Evolutionary conservation across 2,113 vertebrate species (phyloP), one percentile per base, ranked within the genome.

Genomic region (Ptychochromis oligacanthus): DNA sequence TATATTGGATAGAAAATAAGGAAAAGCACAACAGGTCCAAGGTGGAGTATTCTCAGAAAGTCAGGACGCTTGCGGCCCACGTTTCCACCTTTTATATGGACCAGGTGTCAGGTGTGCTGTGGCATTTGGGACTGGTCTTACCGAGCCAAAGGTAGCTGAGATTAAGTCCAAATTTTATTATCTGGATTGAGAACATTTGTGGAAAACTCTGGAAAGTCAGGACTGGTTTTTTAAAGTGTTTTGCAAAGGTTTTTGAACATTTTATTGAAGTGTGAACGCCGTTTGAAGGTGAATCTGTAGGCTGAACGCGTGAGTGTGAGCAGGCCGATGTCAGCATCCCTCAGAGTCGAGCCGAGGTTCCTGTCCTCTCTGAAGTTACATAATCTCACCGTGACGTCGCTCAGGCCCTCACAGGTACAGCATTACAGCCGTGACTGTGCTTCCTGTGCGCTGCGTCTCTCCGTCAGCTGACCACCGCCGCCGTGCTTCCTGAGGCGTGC

Each of bases 401-500:
- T 52, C 43, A 52, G 43, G 43, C 65, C 57, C 34, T 75, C n/a
- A 24, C 34, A 57, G 72, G 54, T 57, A 36, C 46, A 40, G 34
- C 65, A 15, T 52, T 52, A 31, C 26, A 52, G 20, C 65, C 65
- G 43, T 26, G 17, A n/a, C 26, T 4, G 49, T 76, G 75, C 62
- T 79, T 38, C 55, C 36, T 46, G 78, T 40, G 31, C 12, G n/a
- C 10, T 14, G 17, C 17, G 4, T 67, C 46, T 20, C 31, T 59
- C 60, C 0, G 46, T 22, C 2, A 55, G 49, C 70, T 36, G 60
- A 65, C 72, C 57, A 31, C 28, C 2, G 7, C 2, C 10, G 77
- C 40, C 6, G 56, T 82, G 75, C 75, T 76, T 31, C 55, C 28
- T 55, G 80, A 87, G 84, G 85, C 13, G 2, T 65, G 46, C 18